Percentiles rank a stretch among this genome's conserved stretches.
Evolutionary conservation across 2,113 vertebrate species (phyloP).

Genomic region (Muscicapa adusta): DNA sequence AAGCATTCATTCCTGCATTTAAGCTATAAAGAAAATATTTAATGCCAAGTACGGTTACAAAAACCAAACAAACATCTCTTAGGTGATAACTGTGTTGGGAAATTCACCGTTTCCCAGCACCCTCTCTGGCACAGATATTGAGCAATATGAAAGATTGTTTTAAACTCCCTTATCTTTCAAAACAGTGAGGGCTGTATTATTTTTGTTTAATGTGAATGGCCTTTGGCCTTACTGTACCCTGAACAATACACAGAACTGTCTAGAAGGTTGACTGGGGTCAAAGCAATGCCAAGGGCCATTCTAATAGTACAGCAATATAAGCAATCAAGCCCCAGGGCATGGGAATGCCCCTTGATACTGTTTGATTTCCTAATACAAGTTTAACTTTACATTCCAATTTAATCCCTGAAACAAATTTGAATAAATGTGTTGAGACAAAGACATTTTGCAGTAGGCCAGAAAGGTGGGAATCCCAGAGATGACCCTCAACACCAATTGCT

Average conservation of each 20-base stretch:
- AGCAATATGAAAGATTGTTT: not conserved
- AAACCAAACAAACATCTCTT: not conserved
- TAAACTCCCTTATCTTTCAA: not conserved
- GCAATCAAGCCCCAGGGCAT: not conserved
- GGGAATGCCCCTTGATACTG: not conserved
- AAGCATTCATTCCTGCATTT: not conserved
- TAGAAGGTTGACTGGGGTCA: not conserved
- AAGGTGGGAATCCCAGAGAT: not conserved
- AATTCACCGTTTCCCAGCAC: not conserved
- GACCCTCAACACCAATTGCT: rapidly evolving
- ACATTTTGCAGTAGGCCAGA: not conserved
- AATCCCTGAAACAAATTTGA: not conserved
- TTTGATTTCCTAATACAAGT: not conserved
- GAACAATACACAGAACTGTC: not conserved
- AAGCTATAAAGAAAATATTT: not conserved
- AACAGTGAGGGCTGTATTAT: not conserved
- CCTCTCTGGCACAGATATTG: not conserved
- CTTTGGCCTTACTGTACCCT: not conserved
- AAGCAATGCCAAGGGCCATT: not conserved
- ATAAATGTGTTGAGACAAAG: not conserved
- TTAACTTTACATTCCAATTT: not conserved
- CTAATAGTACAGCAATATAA: not conserved
- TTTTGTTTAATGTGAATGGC: not conserved
- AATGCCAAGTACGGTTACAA: not conserved
- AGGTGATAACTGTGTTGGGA: not conserved